Base-by-base conservation (phyloP, 2,888 invertebrate genomes). In the Azorinus chamasolen region DNA sequence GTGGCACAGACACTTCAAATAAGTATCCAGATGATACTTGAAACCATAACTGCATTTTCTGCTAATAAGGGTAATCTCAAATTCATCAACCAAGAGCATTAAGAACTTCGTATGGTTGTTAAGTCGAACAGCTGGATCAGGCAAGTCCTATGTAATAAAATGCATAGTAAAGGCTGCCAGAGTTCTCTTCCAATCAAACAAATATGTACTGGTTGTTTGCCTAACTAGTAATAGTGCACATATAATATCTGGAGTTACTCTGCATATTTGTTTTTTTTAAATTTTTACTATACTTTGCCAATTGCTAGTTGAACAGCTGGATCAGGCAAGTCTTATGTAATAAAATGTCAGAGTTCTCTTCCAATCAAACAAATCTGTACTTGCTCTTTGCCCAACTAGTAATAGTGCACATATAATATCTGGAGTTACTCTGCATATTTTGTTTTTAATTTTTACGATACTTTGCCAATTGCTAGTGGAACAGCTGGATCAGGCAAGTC, bases 381-480 rank as follows among this genome's bases (percentile, higher is more conserved):
- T 68, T 37, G 63, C 69, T 43, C 24, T 75, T n/a, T 76, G 75
- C 32, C 69, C 63, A 22, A 75, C 69, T 55, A 68, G 68, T 1
- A 74, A 57, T 54, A 57, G 57, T 66, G 70, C 76, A 22, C 4
- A 32, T 32, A 6, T 32, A 10, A 71, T 83, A 46, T 80, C 83
- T 18, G 84, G 81, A 16, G 80, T 81, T 2, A 85, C 81, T n/a
- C 39, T 77, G 4, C 77, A 82, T 50, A 76, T 73, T 20, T 83
- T 84, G n/a, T 10, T 32, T 32, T 76, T 79, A 71, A 53, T 83
- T n/a, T n/a, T n/a, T n/a, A n/a, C n/a, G n/a, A n/a, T n/a, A n/a
- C n/a, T n/a, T n/a, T n/a, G n/a, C n/a, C n/a, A n/a, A n/a, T n/a
- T n/a, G n/a, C n/a, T n/a, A 48, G 53, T 51, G 76, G 76, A 1